phyloP scores from a whole-genome alignment of 64 coral and sea anemone species.

The Pocillopora verrucosa region DNA sequence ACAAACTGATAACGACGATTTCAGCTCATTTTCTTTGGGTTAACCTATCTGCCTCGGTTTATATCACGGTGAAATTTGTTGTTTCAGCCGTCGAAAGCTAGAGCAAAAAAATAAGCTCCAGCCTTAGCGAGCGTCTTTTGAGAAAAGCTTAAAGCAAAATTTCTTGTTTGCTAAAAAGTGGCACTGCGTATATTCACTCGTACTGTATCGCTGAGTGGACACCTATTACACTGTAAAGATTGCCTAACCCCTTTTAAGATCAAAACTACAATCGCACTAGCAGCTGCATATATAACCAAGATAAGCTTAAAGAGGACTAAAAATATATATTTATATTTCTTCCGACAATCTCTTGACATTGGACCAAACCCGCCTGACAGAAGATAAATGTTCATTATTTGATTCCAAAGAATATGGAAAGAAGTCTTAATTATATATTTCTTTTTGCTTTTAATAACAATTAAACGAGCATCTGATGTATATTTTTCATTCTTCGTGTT shows the following conservation, averaged over 20 bases:
- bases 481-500: background rate
- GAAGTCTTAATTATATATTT: background rate
- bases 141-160: background rate
- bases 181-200: background rate
- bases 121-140: background rate
- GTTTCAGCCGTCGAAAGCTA: background rate
- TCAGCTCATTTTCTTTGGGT: background rate
- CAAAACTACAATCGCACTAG: background rate
- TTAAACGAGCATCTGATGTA: background rate
- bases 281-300: conserved; percentile 2
- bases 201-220: background rate
- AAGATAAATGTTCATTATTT: background rate
- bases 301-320: background rate
- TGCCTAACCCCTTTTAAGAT: background rate
- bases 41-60: background rate
- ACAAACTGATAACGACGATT: background rate
- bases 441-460: background rate
- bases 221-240: background rate
- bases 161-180: background rate
- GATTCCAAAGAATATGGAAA: background rate
- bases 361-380: background rate
- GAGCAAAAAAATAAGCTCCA: background rate
- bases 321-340: background rate
- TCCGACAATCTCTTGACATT: conserved; percentile 5
- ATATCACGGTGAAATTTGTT: conserved; percentile 3